Conservation (phyloP, 1,140 invertebrate genomes). For the Lordiphosa clarofinis region DNA sequence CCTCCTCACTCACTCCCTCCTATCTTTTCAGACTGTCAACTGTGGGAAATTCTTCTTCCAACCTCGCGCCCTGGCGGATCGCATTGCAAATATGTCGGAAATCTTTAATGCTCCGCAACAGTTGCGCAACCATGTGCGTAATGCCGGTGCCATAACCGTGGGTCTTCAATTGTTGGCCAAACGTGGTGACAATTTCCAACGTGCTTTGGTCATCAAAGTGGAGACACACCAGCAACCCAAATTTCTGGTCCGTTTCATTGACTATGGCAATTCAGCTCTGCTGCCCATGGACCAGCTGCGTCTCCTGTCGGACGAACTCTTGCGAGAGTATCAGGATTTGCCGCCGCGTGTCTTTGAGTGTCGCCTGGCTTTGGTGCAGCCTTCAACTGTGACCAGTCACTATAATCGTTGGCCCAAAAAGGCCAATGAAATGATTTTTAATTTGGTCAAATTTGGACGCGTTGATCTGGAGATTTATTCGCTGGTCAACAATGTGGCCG, state of each 20-base stretch:
- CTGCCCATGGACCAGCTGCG: constrained; percentile 53
- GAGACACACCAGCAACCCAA: constrained; percentile 26
- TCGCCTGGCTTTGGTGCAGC: constrained; percentile 84
- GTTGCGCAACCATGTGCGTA: constrained; percentile 4
- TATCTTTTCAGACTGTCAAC: constrained; percentile 38
- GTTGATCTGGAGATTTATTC: constrained; percentile 85
- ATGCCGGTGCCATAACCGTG: constrained; percentile 43
- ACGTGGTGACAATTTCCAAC: constrained; percentile 47
- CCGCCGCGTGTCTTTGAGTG: constrained; percentile 87
- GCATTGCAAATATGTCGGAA: constrained; percentile 48
- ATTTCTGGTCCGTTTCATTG: constrained; percentile 86
- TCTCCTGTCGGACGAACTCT: constrained; percentile 26
- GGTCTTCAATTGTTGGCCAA: constrained; percentile 78
- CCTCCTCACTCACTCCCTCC: no score
- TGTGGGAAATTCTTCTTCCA: constrained; percentile 76
- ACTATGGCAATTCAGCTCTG: constrained; percentile 85
- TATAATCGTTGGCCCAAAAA: constrained; percentile 83
- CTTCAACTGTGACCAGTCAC: constrained; percentile 82
- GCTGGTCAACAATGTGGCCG: constrained; percentile 86
- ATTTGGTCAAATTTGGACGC: constrained; percentile 50
- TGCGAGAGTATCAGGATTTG: constrained; percentile 41
- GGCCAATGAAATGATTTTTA: constrained; percentile 81
- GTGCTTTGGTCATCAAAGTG: constrained; percentile 52
- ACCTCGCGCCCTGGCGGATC: constrained; percentile 28
- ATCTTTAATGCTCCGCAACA: constrained; percentile 48